Conservation (phyloP, 2,113 vertebrate species). For the Cepphus grylle region DNA sequence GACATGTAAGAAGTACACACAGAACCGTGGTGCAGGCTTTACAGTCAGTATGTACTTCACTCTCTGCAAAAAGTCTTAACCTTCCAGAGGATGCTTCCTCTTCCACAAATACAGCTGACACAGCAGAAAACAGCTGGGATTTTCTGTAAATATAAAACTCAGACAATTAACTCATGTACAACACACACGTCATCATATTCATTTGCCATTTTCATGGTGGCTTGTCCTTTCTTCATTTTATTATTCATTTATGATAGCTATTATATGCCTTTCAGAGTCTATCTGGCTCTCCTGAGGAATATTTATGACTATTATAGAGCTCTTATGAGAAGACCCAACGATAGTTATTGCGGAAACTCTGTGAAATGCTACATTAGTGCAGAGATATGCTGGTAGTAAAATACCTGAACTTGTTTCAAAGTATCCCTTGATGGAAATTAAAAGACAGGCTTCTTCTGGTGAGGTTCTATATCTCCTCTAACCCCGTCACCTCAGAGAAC, state of each 20-base stretch:
- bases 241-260: constrained; percentile 84
- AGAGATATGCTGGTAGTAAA: constrained; percentile 72
- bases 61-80: neutral
- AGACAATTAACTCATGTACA: constrained; percentile 73
- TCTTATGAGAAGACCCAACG: constrained; percentile 79
- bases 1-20: neutral
- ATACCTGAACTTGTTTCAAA: constrained; percentile 75
- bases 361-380: constrained; percentile 77
- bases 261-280: constrained; percentile 78
- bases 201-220: constrained; percentile 79
- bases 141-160: constrained; percentile 76
- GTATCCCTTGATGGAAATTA: constrained; percentile 74
- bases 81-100: neutral
- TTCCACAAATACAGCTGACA: constrained; percentile 56
- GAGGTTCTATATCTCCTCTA: constrained; percentile 44
- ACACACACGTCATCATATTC: constrained; percentile 74
- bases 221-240: constrained; percentile 81
- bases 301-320: constrained; percentile 79
- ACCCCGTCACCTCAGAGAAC: constrained; percentile 56
- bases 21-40: neutral
- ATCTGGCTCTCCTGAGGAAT: constrained; percentile 80
- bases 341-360: constrained; percentile 77
- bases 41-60: neutral
- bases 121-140: constrained; percentile 58
- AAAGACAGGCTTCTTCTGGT: constrained; percentile 47